Evolutionary conservation across 2,888 invertebrate species (phyloP).

Genomic region (Adineta ricciae): DNA sequence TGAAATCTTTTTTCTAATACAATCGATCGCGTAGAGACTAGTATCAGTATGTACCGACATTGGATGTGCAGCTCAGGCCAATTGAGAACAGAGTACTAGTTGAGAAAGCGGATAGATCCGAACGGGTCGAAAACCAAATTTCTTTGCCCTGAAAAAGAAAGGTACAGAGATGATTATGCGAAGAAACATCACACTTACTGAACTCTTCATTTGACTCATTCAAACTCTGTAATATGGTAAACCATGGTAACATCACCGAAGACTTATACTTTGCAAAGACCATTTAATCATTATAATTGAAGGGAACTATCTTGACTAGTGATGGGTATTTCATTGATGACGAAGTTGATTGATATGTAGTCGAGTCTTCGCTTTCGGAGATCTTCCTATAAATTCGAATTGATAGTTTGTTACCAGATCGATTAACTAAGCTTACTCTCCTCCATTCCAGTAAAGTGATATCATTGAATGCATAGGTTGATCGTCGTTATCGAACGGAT

Average conservation of each 20-base stretch:
- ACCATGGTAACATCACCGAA: not conserved
- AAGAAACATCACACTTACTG: not conserved
- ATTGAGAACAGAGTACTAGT: not conserved
- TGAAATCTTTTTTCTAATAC: not conserved
- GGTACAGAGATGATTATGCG: too few relatives aligned
- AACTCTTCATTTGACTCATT: not conserved
- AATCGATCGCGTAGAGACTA: not conserved
- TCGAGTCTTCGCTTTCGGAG: not conserved
- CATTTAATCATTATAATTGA: not conserved
- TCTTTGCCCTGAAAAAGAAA: not conserved
- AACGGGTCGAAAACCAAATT: not conserved
- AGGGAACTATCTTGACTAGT: not conserved
- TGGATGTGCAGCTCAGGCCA: not conserved
- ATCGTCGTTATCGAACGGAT: not conserved
- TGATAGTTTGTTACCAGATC: too few relatives aligned
- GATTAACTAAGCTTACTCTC: not conserved
- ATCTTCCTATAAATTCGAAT: not conserved
- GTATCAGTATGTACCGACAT: not conserved
- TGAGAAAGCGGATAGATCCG: not conserved
- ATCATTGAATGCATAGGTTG: not conserved
- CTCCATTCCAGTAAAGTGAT: not conserved
- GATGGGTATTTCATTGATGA: not conserved
- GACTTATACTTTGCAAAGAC: not conserved
- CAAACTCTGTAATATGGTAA: not conserved
- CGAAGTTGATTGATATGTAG: not conserved